Evolutionary conservation across 2,888 invertebrate species (phyloP), one percentile per base, ranked within the genome.

Genomic region (Tachystola acroxantha): DNA sequence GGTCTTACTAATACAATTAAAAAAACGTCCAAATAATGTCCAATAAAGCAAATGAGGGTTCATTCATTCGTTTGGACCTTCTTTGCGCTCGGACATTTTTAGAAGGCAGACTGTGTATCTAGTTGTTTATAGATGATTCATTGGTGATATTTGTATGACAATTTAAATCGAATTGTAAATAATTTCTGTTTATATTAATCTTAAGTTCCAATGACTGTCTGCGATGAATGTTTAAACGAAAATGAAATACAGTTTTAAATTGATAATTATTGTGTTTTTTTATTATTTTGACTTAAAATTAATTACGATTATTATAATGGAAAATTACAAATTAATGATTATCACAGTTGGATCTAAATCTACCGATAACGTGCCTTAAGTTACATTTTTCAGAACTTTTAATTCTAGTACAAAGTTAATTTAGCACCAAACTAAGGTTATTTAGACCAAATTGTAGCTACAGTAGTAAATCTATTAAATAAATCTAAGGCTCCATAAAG

Each of bases 321-420:
- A 40, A 51, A 46, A 51, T 45, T 53, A 47, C 42, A 45, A 46
- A 46, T 37, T 48, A 53, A 53, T 52, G 43, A 54, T 43, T 50
- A 49, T 50, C 38, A 42, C 38, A 42, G 38, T 42, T 38, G 64
- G 71, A 63, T 65, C 70, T 77, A 79, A 63, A 52, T 58, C 72
- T 77, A 79, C 32, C 12, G 11, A 16, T 30, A 30, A 22, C 32
- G 32, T 32, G 32, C 29, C 29, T 5, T 11, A 1, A 6, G 10
- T 27, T 11, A 24, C 6, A 26, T 26, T 11, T 27, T 11, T 7
- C 11, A 27, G 11, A 10, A 11, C 3, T 27, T 27, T 7, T 10
- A 11, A 10, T 27, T 27, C 12, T 12, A 27, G 10, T 10, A 27
- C 27, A n/a, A n/a, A n/a, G n/a, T n/a, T 27, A 27, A 27, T 27